Base-by-base conservation (phyloP, 1,140 invertebrate species). In the Oncopeltus fasciatus region DNA sequence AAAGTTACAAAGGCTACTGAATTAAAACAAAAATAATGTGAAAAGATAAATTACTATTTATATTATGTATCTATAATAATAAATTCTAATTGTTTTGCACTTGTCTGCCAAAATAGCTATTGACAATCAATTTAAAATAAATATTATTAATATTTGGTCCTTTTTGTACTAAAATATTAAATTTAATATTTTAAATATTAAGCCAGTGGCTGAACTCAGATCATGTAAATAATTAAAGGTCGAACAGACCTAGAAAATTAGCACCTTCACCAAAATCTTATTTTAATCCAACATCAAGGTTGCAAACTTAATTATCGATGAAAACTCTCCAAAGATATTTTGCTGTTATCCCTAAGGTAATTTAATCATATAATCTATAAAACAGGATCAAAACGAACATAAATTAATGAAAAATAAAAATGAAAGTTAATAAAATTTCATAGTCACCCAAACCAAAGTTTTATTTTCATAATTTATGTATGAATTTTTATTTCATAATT, bases 241-340 rank as follows among this genome's bases (percentile, higher is more conserved):
- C 81, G 83, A 86, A 85, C 83, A 86, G 81, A 85, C 81, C 76
- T 76, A 80, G 78, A 74, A 70, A 71, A 74, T 76, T 73, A 81
- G 74, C 73, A 75, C 72, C 76, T 83, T 66, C 78, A 77, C 75
- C 74, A 74, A 77, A 74, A 73, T 71, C 80, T 76, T 72, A 77
- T 77, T 75, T 82, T 83, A 84, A 84, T 84, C 80, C 81, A 85
- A 86, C 83, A 87, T 86, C 83, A 83, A 86, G 81, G 83, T 62
- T 31, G 56, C 57, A 87, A 77, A 8, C 82, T 82, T 86, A 88
- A 65, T 75, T 78, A 73, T 80, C 69, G 74, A 84, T 83, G 74
- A 69, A 78, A 76, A 74, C 80, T 84, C 70, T 78, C 66, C 67
- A 79, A 78, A 77, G 76, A 78, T 75, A 82, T 82, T 76, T 83